Conservation (phyloP, 2,797 vertebrate species). For the Manis javanica region DNA sequence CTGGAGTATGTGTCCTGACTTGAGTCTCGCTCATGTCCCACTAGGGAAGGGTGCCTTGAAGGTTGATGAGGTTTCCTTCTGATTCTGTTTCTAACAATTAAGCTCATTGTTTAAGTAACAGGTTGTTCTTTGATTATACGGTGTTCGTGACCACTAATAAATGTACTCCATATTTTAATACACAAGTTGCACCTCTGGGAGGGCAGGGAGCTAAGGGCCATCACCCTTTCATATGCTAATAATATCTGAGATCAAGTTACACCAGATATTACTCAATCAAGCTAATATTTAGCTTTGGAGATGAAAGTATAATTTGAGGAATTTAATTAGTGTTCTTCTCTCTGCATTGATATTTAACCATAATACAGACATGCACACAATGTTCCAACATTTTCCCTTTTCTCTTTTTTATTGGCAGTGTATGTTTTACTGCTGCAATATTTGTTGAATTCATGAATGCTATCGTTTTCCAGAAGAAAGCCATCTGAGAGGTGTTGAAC, state of each 20-base stretch:
- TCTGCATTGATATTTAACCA: conserved; percentile 2
- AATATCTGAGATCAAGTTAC: conserved; percentile 32
- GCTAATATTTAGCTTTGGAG: conserved; percentile 64
- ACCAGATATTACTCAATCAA: conserved; percentile 26
- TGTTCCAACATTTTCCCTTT: conserved; percentile 43
- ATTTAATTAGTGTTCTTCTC: conserved; percentile 32
- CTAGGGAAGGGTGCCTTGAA: not conserved
- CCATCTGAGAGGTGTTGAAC: not conserved
- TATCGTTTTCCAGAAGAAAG: conserved; percentile 14
- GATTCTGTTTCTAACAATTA: conserved; percentile 58
- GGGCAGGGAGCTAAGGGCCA: not conserved
- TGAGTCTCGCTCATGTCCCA: conserved; percentile 33
- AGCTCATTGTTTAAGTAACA: conserved; percentile 42
- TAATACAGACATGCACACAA: not conserved
- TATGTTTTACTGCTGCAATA: not conserved
- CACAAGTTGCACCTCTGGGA: not conserved
- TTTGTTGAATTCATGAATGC: conserved; percentile 4
- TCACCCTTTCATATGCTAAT: conserved; percentile 18
- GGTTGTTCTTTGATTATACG: conserved; percentile 47
- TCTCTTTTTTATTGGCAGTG: not conserved
- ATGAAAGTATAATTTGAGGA: conserved; percentile 47
- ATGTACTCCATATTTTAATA: conserved; percentile 23
- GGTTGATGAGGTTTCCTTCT: conserved; percentile 17
- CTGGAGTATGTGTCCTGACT: conserved; percentile 37
- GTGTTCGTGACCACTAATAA: conserved; percentile 42